Conservation (phyloP, 1,140 invertebrate genomes). For the Drosophila grimshawi region DNA sequence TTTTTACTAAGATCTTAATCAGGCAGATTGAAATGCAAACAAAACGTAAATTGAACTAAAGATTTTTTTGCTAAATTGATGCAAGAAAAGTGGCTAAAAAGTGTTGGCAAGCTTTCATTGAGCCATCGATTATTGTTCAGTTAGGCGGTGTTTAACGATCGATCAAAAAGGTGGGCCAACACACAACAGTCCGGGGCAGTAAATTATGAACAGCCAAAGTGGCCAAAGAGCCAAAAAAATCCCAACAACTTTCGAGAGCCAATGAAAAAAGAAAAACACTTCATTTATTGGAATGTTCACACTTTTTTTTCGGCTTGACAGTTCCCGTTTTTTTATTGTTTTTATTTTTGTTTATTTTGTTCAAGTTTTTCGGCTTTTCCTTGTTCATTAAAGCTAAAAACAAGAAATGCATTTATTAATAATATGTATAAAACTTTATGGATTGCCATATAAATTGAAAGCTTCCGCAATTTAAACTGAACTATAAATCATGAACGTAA, state of each 20-base stretch:
- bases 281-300: slow-evolving; percentile 65
- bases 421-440: slow-evolving; percentile 60
- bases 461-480: slow-evolving; percentile 61
- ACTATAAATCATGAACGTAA: slow-evolving; percentile 60
- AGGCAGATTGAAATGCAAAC: too few relatives aligned
- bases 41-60: too few relatives aligned
- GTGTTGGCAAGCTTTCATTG: slow-evolving; percentile 4
- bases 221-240: slow-evolving; percentile 26
- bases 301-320: slow-evolving; percentile 34
- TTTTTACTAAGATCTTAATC: too few relatives aligned
- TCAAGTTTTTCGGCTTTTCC: slow-evolving; percentile 14
- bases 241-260: slow-evolving; percentile 26
- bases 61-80: too few relatives aligned
- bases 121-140: slow-evolving; percentile 7
- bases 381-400: slow-evolving; percentile 52
- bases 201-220: slow-evolving; percentile 21
- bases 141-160: slow-evolving; percentile 55
- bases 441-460: slow-evolving; percentile 63
- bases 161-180: slow-evolving; percentile 54
- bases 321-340: slow-evolving; percentile 20
- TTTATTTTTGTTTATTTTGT: slow-evolving; percentile 5
- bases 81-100: background rate
- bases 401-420: slow-evolving; percentile 46
- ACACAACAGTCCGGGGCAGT: slow-evolving; percentile 38
- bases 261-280: slow-evolving; percentile 16